These are phyloP conservation scores for Lingula anatina DNA, from an alignment of 2,888 invertebrate genomes.

Conservation along the genomic window DNA sequence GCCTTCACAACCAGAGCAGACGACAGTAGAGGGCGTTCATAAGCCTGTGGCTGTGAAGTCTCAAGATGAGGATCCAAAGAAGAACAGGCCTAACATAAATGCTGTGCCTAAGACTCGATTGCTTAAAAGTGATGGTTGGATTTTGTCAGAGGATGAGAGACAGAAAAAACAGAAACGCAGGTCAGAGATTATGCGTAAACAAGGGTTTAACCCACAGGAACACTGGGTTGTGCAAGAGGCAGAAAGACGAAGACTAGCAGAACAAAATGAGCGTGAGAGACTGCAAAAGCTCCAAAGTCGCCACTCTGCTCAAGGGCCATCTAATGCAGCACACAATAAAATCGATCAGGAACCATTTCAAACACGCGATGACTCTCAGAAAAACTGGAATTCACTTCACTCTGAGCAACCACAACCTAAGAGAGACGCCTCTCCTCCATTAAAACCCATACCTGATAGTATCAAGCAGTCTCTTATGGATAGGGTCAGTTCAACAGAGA, in stretches of 20 bases:
- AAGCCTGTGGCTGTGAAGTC: neutral
- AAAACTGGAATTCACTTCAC: slow-evolving; percentile 35
- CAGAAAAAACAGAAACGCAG: slow-evolving; percentile 11
- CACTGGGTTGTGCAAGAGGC: slow-evolving; percentile 94
- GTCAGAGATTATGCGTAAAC: slow-evolving; percentile 22
- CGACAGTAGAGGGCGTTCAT: neutral
- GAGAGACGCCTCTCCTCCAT: neutral
- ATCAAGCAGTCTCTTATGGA: too few species aligned
- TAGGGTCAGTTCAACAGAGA: too few species aligned
- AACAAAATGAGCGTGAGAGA: slow-evolving; percentile 15
- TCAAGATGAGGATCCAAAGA: slow-evolving; percentile 15
- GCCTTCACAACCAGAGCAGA: too few species aligned
- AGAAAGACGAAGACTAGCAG: slow-evolving; percentile 66
- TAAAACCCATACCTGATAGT: slow-evolving; percentile 63
- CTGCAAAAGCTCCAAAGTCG: slow-evolving; percentile 9
- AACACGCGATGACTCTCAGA: slow-evolving; percentile 58
- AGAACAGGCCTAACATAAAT: slow-evolving; percentile 29
- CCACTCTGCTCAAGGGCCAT: neutral
- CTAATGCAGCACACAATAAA: slow-evolving; percentile 1
- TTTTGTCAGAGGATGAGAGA: slow-evolving; percentile 10
- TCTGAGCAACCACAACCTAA: slow-evolving; percentile 25
- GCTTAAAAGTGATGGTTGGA: slow-evolving; percentile 19
- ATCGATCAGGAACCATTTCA: slow-evolving; percentile 62
- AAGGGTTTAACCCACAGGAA: slow-evolving; percentile 48
- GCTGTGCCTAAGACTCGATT: slow-evolving; percentile 33